phyloP scores from a whole-genome alignment of 2,888 invertebrate species.

The Gandaritis pyraliata region DNA sequence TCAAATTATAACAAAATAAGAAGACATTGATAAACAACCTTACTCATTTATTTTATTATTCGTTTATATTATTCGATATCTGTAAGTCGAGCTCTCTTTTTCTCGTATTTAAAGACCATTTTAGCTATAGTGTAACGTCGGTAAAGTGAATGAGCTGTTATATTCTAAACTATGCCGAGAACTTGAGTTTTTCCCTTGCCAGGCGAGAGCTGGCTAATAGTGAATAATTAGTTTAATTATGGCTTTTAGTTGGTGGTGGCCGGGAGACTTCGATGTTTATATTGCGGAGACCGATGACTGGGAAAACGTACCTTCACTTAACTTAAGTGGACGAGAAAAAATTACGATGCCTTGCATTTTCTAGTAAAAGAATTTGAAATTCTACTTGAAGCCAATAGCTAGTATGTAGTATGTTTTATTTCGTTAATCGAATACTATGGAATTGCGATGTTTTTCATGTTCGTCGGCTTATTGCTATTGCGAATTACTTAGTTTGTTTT shows the following conservation, averaged over 20 bases:
- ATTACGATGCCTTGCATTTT: conserved; percentile 25
- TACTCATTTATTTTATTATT: no score
- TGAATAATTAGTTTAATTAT: conserved; percentile 81
- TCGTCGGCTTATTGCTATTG: no score
- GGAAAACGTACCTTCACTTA: conserved; percentile 38
- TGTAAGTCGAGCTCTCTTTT: no score
- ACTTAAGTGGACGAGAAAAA: conserved; percentile 32
- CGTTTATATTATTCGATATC: no score
- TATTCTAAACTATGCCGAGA: conserved; percentile 13
- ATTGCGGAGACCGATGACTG: conserved; percentile 37
- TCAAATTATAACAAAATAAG: no score
- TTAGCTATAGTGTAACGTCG: neutral
- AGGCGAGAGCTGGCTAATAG: conserved; percentile 72
- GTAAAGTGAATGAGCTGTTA: conserved; percentile 12
- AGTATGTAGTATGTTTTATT: no score
- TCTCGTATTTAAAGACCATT: no score
- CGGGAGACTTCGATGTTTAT: conserved; percentile 56
- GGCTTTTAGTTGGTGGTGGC: conserved; percentile 63
- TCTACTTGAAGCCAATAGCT: conserved; percentile 2
- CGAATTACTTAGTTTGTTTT: no score
- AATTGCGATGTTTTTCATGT: no score
- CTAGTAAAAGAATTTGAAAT: conserved; percentile 24
- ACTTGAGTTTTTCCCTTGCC: conserved; percentile 65
- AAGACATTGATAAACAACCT: no score
- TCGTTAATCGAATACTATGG: no score